Evolutionary conservation across 53 echinoderm and acorn worm genomes (phyloP).

Genomic region (Mesocentrotus franciscanus): DNA sequence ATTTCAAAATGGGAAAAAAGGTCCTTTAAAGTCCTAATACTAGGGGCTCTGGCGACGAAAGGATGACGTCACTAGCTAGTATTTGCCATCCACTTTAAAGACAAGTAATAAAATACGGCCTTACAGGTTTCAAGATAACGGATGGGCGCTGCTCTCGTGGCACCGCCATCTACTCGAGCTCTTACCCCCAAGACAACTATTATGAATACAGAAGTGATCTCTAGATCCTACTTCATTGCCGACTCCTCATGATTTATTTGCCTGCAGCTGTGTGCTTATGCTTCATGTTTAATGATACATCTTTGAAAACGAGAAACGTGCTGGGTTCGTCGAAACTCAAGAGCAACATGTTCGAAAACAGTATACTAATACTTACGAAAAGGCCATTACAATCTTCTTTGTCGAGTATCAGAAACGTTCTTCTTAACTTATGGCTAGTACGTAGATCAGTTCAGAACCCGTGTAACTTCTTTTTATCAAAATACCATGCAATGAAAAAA

Average conservation of each 20-base stretch:
- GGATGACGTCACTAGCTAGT: slow-evolving; percentile 34
- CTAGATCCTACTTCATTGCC: background rate
- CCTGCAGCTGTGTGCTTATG: slow-evolving; percentile 12
- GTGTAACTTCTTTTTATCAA: background rate
- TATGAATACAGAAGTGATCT: slow-evolving; percentile 11
- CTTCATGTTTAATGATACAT: slow-evolving; percentile 1
- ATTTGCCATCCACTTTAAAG: slow-evolving; percentile 15
- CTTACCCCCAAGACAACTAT: slow-evolving; percentile 29
- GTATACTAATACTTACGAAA: background rate
- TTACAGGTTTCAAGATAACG: slow-evolving; percentile 34
- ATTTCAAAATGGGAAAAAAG: background rate
- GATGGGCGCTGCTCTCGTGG: background rate
- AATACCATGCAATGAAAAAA: background rate
- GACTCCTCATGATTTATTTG: slow-evolving; percentile 36
- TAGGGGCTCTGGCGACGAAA: background rate
- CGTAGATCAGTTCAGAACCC: background rate
- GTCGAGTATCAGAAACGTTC: background rate
- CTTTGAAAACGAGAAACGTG: slow-evolving; percentile 24
- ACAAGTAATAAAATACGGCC: slow-evolving; percentile 44
- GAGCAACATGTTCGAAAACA: background rate
- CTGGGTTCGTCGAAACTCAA: background rate
- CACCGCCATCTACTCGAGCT: background rate
- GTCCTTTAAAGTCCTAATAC: background rate
- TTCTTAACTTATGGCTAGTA: background rate
- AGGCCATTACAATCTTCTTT: background rate